Evolutionary conservation across 2,797 vertebrate genomes (phyloP), one percentile per base, ranked within the genome.

Genomic region (Falco cherrug): DNA sequence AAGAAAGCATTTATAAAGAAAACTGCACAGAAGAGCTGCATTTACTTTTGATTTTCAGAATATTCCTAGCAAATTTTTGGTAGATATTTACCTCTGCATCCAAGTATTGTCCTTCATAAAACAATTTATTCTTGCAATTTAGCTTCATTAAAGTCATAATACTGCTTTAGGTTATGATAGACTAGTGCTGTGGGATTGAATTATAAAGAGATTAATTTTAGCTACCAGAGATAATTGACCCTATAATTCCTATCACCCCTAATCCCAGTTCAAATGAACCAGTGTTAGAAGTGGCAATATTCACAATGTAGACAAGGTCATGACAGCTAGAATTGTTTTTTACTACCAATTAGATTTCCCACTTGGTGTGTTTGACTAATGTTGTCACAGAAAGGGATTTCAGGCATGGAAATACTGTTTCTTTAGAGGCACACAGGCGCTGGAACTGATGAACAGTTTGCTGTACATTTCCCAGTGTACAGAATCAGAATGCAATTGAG

Each of bases 131-230:
- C 73, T 91, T 92, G 76, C 76, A 91, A 73, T 96, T 94, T 87
- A 92, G 60, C 82, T 92, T 91, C 69, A 91, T 92, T 96, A 93
- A 95, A 93, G 89, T 92, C 87, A 76, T 88, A 91, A 89, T 92
- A 79, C 65, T 86, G 76, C 68, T 97, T 95, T 92, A 92, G 92
- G 69, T 61, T 77, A 43, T 84, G 89, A 96, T 81, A 86, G 89
- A 81, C 73, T 82, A 69, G 84, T 91, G 82, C 73, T 90, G 41
- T 81, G 90, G 93, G 96, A 95, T 92, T 95, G 93, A 96, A 96
- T 95, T 93, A 91, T 92, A 89, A 91, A 92, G 88, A 97, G 82
- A 97, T 94, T 96, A 86, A 94, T 95, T 96, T 96, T 90, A 92
- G 89, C 93, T 92, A 86, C 20, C 0, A 13, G 79, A 91, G 65